Evolutionary conservation across 1,140 invertebrate species (phyloP), one percentile per base, ranked within the genome.

Genomic region (Zaprionus ornatus): DNA sequence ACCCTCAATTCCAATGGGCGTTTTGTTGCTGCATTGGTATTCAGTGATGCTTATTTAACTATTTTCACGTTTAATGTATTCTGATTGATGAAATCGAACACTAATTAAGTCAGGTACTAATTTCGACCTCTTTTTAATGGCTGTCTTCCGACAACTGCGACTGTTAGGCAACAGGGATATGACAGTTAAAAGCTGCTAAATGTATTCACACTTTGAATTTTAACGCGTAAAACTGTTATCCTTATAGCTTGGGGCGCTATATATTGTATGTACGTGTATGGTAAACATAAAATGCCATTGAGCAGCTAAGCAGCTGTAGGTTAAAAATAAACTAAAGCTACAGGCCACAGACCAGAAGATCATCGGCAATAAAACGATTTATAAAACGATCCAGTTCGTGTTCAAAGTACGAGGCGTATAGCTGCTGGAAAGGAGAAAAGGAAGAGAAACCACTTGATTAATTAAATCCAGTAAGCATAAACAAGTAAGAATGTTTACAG

Each of bases 321-420:
- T 88, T 81, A 90, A 79, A 45, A 81, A 81, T 59, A 80, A n/a
- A 84, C 85, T 84, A 84, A 83, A 63, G 65, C 74, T 88, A 88
- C 60, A 73, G 77, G 80, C 65, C 76, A 79, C 66, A 32, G 29
- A 32, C 10, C 29, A 32, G 29, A 9, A 32, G 29, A 86, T 86
- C 7, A 56, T 37, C 35, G 40, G 29, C 29, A 32, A 32, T n/a
- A 19, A n/a, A n/a, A 61, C 74, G 70, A 23, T 80, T 80, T 1
- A 91, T 77, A 4, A 90, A 92, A 13, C 88, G 76, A n/a, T 92
- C 91, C 61, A 92, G 55, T 29, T 92, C 91, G 9, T 82, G 76
- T 77, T 97, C 96, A 87, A 95, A 95, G 72, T 95, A 94, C 98
- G 98, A 99, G 15, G 97, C 97, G 93, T 98, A 98, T 54, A 99